Evolutionary conservation across 2,113 vertebrate genomes (phyloP), one percentile per base, ranked within the genome.

Genomic region (Andinoacara biseriatus): DNA sequence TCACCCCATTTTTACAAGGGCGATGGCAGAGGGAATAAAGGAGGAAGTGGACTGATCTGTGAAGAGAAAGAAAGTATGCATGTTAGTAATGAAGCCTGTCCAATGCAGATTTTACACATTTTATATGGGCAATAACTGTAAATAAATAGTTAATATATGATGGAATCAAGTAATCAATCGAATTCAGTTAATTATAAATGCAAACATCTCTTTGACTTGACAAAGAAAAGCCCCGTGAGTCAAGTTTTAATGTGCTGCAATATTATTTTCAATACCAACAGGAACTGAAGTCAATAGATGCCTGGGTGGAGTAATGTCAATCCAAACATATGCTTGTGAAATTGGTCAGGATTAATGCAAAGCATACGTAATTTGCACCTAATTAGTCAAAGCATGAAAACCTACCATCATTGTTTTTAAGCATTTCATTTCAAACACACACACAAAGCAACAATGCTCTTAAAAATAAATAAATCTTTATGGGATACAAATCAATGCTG

Each of bases 1-100:
- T 94, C 81, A 93, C 33, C 87, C 90, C 89, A 94, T 95, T 75
- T 60, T 86, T 61, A 63, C 7, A 26, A 72, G 78, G 67, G 38
- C 29, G 26, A 49, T 9, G 22, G 26, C 4, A 1, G 10, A 78
- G 18, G 69, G 18, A 90, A 85, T 22, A 5, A 18, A 14, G 33
- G 20, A 65, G 10, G 33, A 72, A 29, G 31, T 2, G 7, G 79
- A 43, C 18, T 43, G 56, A 88, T 87, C 94, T 94, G 91, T 61
- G 2, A 40, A 87, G 17, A 86, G 43, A 89, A 60, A 3, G 15
- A 84, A 31, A 85, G 13, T n/a, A 43, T 3, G 3, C 4, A 18
- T 17, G 10, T 92, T 63, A 88, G 58, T 14, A 22, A 57, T 49
- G 10, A 40, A 76, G 2, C 78, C 1, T 74, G 26, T 72, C 43